Conservation (phyloP, 2,113 vertebrate genomes). For the Alaudala cheleensis region DNA sequence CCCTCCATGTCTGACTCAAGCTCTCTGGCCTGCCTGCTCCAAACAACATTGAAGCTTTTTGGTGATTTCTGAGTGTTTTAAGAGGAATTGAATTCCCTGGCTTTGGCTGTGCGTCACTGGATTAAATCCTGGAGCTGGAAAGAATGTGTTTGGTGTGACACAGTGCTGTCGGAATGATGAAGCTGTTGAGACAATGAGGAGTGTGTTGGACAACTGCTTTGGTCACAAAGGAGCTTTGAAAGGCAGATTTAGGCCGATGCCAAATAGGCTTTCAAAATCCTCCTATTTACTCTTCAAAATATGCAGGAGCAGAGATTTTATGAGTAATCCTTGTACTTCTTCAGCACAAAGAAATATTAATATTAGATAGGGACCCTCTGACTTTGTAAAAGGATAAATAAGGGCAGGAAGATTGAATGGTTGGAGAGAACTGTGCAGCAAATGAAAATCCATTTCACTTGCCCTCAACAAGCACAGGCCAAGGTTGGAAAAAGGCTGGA, state of each 20-base stretch:
- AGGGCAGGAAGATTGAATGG: not conserved
- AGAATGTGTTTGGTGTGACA: not conserved
- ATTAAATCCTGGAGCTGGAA: conserved; percentile 20
- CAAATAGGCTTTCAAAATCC: conserved; percentile 44
- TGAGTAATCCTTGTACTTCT: conserved; percentile 19
- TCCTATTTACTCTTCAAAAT: conserved; percentile 2
- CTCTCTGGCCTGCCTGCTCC: not conserved
- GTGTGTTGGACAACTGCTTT: conserved; percentile 11
- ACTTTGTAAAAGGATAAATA: not conserved
- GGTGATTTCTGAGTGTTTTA: not conserved
- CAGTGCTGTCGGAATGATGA: not conserved
- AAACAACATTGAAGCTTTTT: not conserved
- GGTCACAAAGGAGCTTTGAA: conserved; percentile 32
- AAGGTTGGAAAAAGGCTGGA: not conserved
- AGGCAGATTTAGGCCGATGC: conserved; percentile 43
- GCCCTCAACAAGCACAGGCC: not conserved
- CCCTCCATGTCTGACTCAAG: conserved; percentile 1
- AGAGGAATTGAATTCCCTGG: conserved; percentile 5
- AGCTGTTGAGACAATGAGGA: conserved; percentile 26
- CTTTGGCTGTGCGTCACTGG: not conserved
- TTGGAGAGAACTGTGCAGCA: not conserved
- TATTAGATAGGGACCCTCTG: not conserved
- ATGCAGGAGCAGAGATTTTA: conserved; percentile 9
- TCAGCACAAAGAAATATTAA: not conserved
- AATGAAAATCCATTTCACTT: not conserved